These are phyloP conservation scores for Antheraea pernyi DNA, from an alignment of 1,140 invertebrate genomes.

Conservation along the genomic window DNA sequence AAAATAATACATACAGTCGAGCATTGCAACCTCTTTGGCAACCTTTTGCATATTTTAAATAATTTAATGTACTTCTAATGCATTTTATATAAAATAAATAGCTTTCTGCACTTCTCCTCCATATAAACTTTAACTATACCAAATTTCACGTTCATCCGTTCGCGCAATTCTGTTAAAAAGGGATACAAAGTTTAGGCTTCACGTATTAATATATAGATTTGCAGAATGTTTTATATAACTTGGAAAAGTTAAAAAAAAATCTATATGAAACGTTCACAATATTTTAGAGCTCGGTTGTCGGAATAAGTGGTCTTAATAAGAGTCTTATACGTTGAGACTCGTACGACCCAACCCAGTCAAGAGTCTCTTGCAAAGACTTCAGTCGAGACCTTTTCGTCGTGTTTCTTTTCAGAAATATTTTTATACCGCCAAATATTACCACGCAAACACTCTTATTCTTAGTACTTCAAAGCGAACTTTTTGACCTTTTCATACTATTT, in stretches of 20 bases:
- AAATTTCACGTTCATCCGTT: too few species aligned
- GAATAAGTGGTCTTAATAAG: conserved; percentile 32
- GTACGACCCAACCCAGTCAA: conserved; percentile 24
- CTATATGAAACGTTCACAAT: neutral
- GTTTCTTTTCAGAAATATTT: neutral
- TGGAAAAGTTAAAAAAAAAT: neutral
- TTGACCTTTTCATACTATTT: neutral
- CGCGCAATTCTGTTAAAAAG: too few species aligned
- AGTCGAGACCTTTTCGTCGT: neutral
- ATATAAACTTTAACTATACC: too few species aligned
- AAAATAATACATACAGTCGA: too few species aligned
- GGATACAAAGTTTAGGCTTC: too few species aligned
- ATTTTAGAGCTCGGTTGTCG: conserved; percentile 2
- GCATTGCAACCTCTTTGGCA: too few species aligned
- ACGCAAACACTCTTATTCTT: neutral
- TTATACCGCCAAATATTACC: neutral
- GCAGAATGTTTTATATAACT: too few species aligned
- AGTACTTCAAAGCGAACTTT: neutral
- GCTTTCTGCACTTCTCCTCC: too few species aligned
- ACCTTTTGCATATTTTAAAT: too few species aligned
- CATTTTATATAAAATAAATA: too few species aligned
- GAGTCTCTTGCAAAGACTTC: conserved; percentile 23
- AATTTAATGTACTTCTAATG: too few species aligned
- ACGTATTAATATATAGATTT: too few species aligned
- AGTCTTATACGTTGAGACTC: conserved; percentile 20